Percentiles rank a stretch among this genome's conserved stretches.
Conservation (phyloP, 2,113 vertebrate genomes). For the Barbus barbus region DNA sequence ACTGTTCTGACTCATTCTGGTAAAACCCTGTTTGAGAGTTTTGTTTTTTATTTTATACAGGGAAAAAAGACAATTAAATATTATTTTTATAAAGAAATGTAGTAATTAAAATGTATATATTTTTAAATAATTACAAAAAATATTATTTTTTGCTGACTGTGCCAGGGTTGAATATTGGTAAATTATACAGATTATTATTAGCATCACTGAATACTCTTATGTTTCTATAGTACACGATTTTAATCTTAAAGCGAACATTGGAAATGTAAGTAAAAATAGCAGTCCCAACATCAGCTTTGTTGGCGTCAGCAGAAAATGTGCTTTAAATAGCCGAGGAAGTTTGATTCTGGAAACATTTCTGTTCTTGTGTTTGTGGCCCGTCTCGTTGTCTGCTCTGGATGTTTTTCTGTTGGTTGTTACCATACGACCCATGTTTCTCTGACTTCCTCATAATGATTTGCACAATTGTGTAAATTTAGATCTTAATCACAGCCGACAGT, state of each 20-base stretch:
- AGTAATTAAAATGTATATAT: too few relatives aligned
- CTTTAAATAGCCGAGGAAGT: not conserved
- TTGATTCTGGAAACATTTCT: constrained; percentile 25
- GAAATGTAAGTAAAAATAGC: not conserved
- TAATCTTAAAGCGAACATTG: not conserved
- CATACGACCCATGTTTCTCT: not conserved
- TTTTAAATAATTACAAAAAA: too few relatives aligned
- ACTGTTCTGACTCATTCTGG: not conserved
- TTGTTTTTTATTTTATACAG: not conserved
- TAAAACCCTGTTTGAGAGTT: not conserved
- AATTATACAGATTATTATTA: not conserved
- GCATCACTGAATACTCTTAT: not conserved
- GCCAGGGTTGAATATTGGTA: too few relatives aligned
- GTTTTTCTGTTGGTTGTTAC: not conserved
- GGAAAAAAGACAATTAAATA: too few relatives aligned
- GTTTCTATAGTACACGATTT: not conserved
- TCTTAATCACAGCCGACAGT: not conserved
- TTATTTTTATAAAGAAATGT: too few relatives aligned
- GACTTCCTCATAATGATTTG: not conserved
- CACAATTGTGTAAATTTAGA: not conserved
- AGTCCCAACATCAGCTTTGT: not conserved
- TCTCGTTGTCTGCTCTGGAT: not conserved
- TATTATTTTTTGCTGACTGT: too few relatives aligned
- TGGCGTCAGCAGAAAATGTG: not conserved
- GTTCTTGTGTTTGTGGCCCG: not conserved